Percentiles rank a stretch among this genome's conserved stretches.
Conservation (phyloP, 2,888 invertebrate species). For the Cosmorhoe ocellata region DNA sequence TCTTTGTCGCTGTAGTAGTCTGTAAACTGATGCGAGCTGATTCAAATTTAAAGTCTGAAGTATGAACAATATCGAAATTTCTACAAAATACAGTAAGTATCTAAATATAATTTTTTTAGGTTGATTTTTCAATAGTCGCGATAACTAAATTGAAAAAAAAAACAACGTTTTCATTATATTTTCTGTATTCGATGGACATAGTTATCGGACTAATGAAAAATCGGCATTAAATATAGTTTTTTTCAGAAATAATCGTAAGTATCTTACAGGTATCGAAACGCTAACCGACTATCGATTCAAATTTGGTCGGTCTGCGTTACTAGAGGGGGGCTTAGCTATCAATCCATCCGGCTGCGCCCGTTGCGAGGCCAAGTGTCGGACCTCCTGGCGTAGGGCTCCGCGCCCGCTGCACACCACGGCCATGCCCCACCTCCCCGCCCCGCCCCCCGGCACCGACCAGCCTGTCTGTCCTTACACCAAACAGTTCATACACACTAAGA, state of each 20-base stretch:
- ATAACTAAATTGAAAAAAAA: too few relatives aligned
- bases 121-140: too few relatives aligned
- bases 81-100: too few relatives aligned
- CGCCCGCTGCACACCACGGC: constrained; percentile 65
- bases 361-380: constrained; percentile 91
- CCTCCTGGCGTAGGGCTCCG: constrained; percentile 86
- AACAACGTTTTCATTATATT: too few relatives aligned
- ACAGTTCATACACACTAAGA: constrained; percentile 99
- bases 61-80: not conserved
- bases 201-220: too few relatives aligned
- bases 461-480: constrained; percentile 96
- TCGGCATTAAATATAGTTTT: too few relatives aligned
- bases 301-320: constrained; percentile 96
- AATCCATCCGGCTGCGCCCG: constrained; percentile 98
- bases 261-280: constrained; percentile 94
- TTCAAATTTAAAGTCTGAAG: not conserved
- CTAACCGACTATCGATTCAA: constrained; percentile 98
- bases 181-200: too few relatives aligned
- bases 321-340: constrained; percentile 97
- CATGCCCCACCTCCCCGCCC: constrained; percentile 58
- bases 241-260: too few relatives aligned
- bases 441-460: constrained; percentile 80
- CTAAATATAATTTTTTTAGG: too few relatives aligned
- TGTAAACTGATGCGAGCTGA: not conserved
- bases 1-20: constrained; percentile 10